phyloP scores from a whole-genome alignment of 2,113 vertebrate species.

The Pseudopipra pipra region DNA sequence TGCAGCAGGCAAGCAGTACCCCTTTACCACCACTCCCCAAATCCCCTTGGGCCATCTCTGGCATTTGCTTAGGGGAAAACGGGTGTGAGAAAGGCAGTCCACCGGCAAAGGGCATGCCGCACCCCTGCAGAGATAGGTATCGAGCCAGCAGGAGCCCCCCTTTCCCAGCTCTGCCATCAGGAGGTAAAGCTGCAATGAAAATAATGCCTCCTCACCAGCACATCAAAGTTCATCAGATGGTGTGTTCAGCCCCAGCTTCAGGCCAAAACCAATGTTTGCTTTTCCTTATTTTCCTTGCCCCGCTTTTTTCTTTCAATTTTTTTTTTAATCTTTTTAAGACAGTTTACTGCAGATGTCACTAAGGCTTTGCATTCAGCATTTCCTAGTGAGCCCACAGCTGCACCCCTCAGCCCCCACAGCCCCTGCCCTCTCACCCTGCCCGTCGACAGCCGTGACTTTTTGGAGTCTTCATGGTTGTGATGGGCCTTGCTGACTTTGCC shows the following conservation, averaged over 20 bases:
- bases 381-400: neutral
- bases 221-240: neutral
- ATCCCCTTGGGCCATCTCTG: neutral
- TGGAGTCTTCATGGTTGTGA: conserved; percentile 67
- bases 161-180: neutral
- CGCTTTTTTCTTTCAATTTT: rapidly evolving
- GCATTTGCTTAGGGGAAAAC: neutral
- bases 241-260: neutral
- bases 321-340: neutral
- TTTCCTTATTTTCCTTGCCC: neutral
- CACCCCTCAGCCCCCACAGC: neutral
- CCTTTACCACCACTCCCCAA: neutral
- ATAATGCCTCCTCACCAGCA: neutral
- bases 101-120: neutral
- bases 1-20: neutral
- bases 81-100: neutral
- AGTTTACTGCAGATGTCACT: neutral
- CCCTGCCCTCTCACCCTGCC: conserved; percentile 67
- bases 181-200: conserved; percentile 3
- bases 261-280: conserved; percentile 16
- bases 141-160: neutral
- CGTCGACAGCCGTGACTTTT: conserved; percentile 71
- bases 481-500: conserved; percentile 70
- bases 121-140: neutral
- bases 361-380: neutral